A percentile compares a stretch with the other conserved stretches of the same genome.
These are phyloP conservation scores for Falco rusticolus DNA, from an alignment of 2,797 vertebrate species.

Conservation along the genomic window DNA sequence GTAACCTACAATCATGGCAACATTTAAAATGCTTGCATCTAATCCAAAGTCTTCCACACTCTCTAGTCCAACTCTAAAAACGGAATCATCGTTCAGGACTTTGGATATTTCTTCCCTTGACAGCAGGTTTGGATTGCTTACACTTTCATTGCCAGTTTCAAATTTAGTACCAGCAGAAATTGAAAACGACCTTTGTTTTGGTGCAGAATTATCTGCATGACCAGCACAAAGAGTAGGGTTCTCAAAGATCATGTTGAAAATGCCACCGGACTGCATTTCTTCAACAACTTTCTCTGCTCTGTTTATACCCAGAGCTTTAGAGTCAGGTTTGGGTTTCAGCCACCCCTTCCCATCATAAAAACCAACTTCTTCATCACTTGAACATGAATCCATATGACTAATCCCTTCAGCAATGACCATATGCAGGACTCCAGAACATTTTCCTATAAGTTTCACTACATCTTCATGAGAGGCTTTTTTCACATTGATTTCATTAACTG, in stretches of 20 bases:
- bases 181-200: constrained; percentile 82
- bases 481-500: constrained; percentile 94
- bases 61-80: constrained; percentile 83
- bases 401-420: constrained; percentile 87
- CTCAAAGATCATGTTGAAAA: constrained; percentile 98
- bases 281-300: constrained; percentile 94
- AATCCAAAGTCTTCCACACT: constrained; percentile 79
- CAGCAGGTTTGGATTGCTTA: constrained; percentile 78
- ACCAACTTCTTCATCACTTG: constrained; percentile 92
- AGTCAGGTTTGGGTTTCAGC: constrained; percentile 88
- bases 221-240: constrained; percentile 85
- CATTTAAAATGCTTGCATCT: constrained; percentile 92
- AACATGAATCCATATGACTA: constrained; percentile 87
- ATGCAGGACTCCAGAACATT: constrained; percentile 91
- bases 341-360: constrained; percentile 84
- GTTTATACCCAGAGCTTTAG: constrained; percentile 93
- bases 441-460: constrained; percentile 95
- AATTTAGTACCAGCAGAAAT: constrained; percentile 81
- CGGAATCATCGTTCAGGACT: constrained; percentile 82
- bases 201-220: constrained; percentile 79
- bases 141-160: constrained; percentile 73
- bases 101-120: constrained; percentile 86
- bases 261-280: constrained; percentile 95
- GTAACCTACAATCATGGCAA: constrained; percentile 97
- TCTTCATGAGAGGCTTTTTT: constrained; percentile 95